Percentiles rank a stretch among this genome's conserved stretches.
phyloP scores from a whole-genome alignment of 2,888 invertebrate species.

The Hipparchia semele region DNA sequence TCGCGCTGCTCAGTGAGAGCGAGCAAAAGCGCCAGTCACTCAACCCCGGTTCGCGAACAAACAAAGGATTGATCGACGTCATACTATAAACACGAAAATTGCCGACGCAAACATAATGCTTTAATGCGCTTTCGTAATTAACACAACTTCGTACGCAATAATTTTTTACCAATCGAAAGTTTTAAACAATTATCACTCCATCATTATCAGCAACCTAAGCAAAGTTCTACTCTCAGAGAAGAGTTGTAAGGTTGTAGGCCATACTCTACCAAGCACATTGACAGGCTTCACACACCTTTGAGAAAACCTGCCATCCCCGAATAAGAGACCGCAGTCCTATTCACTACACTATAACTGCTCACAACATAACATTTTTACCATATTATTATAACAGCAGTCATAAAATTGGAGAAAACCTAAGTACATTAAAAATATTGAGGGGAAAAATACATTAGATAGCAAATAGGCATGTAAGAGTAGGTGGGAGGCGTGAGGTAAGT shows the following conservation, averaged over 20 bases:
- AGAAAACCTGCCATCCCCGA: too few relatives aligned
- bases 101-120: slow-evolving; percentile 64
- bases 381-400: neutral
- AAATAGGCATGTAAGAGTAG: slow-evolving; percentile 23
- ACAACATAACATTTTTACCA: neutral
- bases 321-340: neutral
- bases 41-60: slow-evolving; percentile 60
- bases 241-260: too few relatives aligned
- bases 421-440: slow-evolving; percentile 19
- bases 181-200: too few relatives aligned
- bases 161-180: neutral
- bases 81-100: slow-evolving; percentile 60
- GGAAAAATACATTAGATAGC: slow-evolving; percentile 30
- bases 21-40: slow-evolving; percentile 75
- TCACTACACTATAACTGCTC: neutral
- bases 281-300: too few relatives aligned
- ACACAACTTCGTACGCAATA: slow-evolving; percentile 42
- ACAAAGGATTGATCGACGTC: slow-evolving; percentile 68
- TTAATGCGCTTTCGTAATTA: slow-evolving; percentile 81
- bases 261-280: too few relatives aligned
- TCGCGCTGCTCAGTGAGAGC: slow-evolving; percentile 63
- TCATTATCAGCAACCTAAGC: too few relatives aligned
- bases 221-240: too few relatives aligned
- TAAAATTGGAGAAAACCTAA: slow-evolving; percentile 3
- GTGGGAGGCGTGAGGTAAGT: slow-evolving; percentile 43